Evolutionary conservation across 1,140 invertebrate species (phyloP), one percentile per base, ranked within the genome.

Genomic region (Muscidifurax raptorellus): DNA sequence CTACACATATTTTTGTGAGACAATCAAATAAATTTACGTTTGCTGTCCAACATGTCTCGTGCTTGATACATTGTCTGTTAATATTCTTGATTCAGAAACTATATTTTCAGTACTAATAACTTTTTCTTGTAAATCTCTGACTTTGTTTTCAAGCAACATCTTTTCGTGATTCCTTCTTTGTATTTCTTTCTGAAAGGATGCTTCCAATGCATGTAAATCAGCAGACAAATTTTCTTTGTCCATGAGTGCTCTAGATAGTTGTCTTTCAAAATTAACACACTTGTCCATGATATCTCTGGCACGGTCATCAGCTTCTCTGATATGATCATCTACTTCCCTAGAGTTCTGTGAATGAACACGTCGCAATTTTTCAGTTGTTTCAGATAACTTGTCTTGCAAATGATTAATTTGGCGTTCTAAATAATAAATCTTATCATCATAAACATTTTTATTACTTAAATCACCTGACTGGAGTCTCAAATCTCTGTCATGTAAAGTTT

Each of bases 401-500:
- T 86, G 74, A 47, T 40, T 67, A 27, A 93, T 89, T 83, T 91
- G 89, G 3, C 89, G 76, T 30, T 88, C 89, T 28, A 91, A 85
- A 40, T 86, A 80, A 18, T 86, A 80, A 67, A 91, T 90, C 76
- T 90, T 90, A 3, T 88, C 81, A 82, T 90, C 89, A 85, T 91
- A 94, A 91, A 90, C 94, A 75, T 90, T 93, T 88, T 88, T 94
- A 90, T 87, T 92, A 92, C 85, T 84, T 15, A 89, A 86, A 28
- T 92, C 90, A 47, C 82, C 87, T 0, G 30, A 87, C 66, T 91
- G 78, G 9, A 90, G 83, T 40, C 88, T 91, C 2, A 83, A 81
- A 44, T 92, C 87, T 22, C 93, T 90, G 0, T 93, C 92, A 87
- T 94, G 92, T 4, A 94, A 74, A 86, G 93, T 92, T 86, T 94